phyloP scores from a whole-genome alignment of 2,113 vertebrate genomes.

The Mastomys natalensis region DNA sequence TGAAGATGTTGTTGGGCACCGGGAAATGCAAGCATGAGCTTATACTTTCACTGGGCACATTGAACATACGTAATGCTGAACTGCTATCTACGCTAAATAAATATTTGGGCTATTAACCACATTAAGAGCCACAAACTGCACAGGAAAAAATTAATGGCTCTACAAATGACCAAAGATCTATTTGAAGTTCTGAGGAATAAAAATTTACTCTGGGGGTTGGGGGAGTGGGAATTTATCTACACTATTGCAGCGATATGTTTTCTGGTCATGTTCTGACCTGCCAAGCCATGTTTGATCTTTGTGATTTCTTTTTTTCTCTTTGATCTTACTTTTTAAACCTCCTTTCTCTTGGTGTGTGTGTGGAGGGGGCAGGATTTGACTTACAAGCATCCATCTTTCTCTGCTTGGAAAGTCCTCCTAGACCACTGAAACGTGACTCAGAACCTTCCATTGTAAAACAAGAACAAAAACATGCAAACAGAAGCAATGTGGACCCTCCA shows the following conservation, averaged over 20 bases:
- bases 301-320: constrained; percentile 55
- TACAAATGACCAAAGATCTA: constrained; percentile 58
- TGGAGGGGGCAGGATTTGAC: background rate
- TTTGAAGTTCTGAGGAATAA: constrained; percentile 37
- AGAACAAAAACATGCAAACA: background rate
- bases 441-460: background rate
- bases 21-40: constrained; percentile 7
- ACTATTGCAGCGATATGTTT: constrained; percentile 54
- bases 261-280: constrained; percentile 64
- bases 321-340: constrained; percentile 63
- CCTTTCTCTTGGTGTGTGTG: background rate
- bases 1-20: background rate
- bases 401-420: background rate
- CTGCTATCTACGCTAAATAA: constrained; percentile 9
- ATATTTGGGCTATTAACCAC: constrained; percentile 36
- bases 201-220: constrained; percentile 13
- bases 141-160: constrained; percentile 48
- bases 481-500: background rate
- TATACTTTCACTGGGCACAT: background rate
- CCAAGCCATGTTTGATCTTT: constrained; percentile 65
- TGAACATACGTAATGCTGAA: background rate
- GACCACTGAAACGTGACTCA: background rate
- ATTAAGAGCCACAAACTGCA: constrained; percentile 49
- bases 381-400: background rate
- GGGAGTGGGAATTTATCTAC: constrained; percentile 52